A percentile compares a stretch with the other conserved stretches of the same genome.
Evolutionary conservation across 2,113 vertebrate genomes (phyloP).

Genomic region (Phyllopteryx taeniolatus): DNA sequence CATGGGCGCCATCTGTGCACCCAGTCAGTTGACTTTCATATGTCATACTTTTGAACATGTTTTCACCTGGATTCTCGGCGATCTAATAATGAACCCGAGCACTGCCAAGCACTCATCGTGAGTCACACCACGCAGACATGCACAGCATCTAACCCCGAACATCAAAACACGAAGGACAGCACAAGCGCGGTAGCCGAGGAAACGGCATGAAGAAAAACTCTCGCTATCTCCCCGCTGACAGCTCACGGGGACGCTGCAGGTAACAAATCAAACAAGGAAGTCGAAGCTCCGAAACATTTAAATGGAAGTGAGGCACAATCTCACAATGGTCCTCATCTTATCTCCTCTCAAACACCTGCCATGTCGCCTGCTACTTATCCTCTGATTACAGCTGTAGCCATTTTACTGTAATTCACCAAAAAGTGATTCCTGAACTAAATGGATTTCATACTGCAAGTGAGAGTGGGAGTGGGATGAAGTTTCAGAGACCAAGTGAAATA

Average conservation of each 20-base stretch:
- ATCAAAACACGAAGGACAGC: slow-evolving; percentile 53
- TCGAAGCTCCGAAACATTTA: slow-evolving; percentile 70
- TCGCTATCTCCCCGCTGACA: slow-evolving; percentile 53
- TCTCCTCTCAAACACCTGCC: slow-evolving; percentile 76
- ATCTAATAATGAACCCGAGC: slow-evolving; percentile 38
- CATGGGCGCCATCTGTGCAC: background rate
- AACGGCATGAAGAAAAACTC: slow-evolving; percentile 50
- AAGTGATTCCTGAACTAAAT: slow-evolving; percentile 71
- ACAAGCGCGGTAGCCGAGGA: slow-evolving; percentile 40
- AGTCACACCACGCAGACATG: slow-evolving; percentile 15
- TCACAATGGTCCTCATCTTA: slow-evolving; percentile 71
- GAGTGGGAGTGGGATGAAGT: slow-evolving; percentile 11
- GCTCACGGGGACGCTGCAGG: slow-evolving; percentile 62
- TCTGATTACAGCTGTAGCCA: slow-evolving; percentile 74
- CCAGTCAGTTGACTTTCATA: background rate
- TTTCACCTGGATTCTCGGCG: slow-evolving; percentile 23
- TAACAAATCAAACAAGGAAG: slow-evolving; percentile 75
- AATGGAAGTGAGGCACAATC: slow-evolving; percentile 62
- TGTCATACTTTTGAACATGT: slow-evolving; percentile 24
- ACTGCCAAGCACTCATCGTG: slow-evolving; percentile 31
- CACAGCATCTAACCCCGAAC: slow-evolving; percentile 51
- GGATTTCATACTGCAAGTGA: slow-evolving; percentile 53
- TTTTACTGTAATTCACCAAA: slow-evolving; percentile 70
- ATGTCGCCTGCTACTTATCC: slow-evolving; percentile 75
- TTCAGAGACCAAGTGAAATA: slow-evolving; percentile 55